A percentile compares a stretch with the other conserved stretches of the same genome.
These are phyloP conservation scores for Tretioscincus oriximinensis DNA, from an alignment of 2,113 vertebrate species.

Conservation along the genomic window DNA sequence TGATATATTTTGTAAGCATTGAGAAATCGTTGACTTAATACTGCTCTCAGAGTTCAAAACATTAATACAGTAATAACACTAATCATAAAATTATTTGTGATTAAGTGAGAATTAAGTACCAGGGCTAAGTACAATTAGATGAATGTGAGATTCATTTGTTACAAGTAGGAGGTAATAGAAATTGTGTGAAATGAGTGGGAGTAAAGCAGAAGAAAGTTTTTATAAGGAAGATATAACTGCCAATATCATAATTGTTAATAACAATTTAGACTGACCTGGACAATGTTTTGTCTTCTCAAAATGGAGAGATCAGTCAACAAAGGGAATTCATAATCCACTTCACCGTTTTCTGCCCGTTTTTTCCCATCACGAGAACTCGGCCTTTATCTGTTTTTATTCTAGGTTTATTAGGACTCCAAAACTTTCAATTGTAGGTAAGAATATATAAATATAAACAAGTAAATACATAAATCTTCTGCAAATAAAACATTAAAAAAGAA, in stretches of 20 bases:
- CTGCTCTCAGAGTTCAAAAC: constrained; percentile 20
- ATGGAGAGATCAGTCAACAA: no score
- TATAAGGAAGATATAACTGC: constrained; percentile 27
- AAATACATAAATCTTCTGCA: no score
- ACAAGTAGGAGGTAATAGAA: constrained; percentile 39
- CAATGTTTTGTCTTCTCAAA: no score
- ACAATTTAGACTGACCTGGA: constrained; percentile 23
- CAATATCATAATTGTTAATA: constrained; percentile 32
- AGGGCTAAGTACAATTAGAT: constrained; percentile 49
- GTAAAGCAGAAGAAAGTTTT: constrained; percentile 26
- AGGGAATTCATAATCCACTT: no score
- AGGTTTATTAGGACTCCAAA: not conserved
- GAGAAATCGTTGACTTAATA: constrained; percentile 25
- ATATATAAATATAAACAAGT: no score
- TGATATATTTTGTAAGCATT: constrained; percentile 1
- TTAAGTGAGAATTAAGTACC: constrained; percentile 52
- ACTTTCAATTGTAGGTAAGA: not conserved
- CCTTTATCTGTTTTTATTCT: constrained; percentile 1
- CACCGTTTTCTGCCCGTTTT: no score
- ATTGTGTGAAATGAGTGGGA: constrained; percentile 32
- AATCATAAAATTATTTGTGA: constrained; percentile 46
- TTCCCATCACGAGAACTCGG: no score
- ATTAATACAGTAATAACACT: constrained; percentile 22
- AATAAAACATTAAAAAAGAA: not conserved
- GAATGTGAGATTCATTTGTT: constrained; percentile 41